A percentile compares a stretch with the other conserved stretches of the same genome.
These are phyloP conservation scores for Sinocyclocheilus maitianheensis DNA, from an alignment of 2,113 vertebrate species.

Conservation along the genomic window DNA sequence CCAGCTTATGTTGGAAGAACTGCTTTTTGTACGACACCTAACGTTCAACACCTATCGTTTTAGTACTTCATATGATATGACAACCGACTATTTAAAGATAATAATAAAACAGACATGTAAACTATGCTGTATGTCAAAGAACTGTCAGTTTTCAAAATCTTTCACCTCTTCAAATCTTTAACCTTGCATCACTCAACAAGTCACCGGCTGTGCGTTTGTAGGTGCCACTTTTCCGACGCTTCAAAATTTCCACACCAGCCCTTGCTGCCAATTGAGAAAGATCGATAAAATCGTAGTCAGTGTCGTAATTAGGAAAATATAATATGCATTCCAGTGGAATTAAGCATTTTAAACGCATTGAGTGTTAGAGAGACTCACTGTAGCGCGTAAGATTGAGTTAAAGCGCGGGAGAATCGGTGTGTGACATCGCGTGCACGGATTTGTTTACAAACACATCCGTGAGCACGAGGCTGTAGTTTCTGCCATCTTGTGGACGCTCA, in stretches of 20 bases:
- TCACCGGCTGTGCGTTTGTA: neutral
- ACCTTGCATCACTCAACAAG: conserved; percentile 15
- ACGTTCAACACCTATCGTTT: neutral
- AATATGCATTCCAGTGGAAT: conserved; percentile 17
- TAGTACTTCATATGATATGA: too few relatives aligned
- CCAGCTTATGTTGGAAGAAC: neutral
- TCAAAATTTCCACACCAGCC: conserved; percentile 51
- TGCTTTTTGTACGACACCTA: neutral
- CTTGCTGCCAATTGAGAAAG: neutral
- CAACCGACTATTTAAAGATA: neutral
- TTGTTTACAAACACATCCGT: conserved; percentile 67
- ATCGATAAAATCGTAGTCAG: conserved; percentile 24
- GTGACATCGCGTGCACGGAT: too few relatives aligned
- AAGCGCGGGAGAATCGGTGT: too few relatives aligned
- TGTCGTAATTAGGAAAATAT: conserved; percentile 43
- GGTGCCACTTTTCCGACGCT: conserved; percentile 38
- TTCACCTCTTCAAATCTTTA: neutral
- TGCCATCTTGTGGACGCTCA: conserved; percentile 55
- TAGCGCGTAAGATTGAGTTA: neutral
- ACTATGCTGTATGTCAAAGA: neutral
- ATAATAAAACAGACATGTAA: neutral
- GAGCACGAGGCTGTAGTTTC: conserved; percentile 36
- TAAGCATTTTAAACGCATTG: neutral
- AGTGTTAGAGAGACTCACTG: neutral
- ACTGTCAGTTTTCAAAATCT: conserved; percentile 17